Conservation (phyloP, 2,113 vertebrate species). For the Pyxicephalus adspersus region DNA sequence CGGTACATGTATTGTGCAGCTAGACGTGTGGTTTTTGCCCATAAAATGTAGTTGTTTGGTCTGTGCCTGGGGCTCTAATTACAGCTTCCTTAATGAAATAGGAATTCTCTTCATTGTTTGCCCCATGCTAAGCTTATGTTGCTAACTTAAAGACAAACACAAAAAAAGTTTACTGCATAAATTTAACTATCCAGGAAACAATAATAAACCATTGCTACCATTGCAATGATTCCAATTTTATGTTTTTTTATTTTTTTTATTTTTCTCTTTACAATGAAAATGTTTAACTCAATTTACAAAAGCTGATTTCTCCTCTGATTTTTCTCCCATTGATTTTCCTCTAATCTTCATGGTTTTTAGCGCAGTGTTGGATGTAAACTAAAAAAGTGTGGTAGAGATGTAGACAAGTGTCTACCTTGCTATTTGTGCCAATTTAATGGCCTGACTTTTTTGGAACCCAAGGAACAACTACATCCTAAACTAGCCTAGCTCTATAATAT, state of each 20-base stretch:
- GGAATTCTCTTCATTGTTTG: conserved; percentile 27
- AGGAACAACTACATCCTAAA: no score
- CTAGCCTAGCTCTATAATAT: no score
- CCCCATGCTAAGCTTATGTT: not conserved
- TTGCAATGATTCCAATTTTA: not conserved
- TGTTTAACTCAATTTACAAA: no score
- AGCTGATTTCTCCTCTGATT: no score
- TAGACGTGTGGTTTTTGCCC: conserved; percentile 17
- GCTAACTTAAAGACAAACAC: not conserved
- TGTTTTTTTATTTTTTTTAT: not conserved
- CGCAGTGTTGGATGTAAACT: no score
- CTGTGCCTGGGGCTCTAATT: conserved; percentile 32
- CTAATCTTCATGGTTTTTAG: no score
- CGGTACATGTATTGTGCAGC: conserved; percentile 33
- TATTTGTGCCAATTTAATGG: no score
- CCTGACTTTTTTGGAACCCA: no score
- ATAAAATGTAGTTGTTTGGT: conserved; percentile 2
- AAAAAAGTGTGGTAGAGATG: no score
- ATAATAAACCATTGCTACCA: not conserved
- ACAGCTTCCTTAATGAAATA: conserved; percentile 34
- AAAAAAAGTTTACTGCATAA: not conserved
- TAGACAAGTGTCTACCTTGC: no score
- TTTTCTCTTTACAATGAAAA: no score
- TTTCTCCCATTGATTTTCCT: no score
- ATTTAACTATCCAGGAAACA: not conserved